Base-by-base conservation (phyloP, 2,797 vertebrate genomes). In the Trematomus bernacchii region DNA sequence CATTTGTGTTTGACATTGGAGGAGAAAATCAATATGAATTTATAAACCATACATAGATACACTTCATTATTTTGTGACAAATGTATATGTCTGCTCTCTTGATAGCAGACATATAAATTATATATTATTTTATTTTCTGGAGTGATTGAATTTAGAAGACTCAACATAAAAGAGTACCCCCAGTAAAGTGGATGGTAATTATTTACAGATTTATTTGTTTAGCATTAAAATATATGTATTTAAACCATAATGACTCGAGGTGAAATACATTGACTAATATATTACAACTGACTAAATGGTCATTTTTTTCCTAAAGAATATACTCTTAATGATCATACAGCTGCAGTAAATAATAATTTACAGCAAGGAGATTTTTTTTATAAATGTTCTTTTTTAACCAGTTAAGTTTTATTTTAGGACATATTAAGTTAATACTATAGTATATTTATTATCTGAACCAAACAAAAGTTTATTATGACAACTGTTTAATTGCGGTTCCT, bases 1-100 rank as follows among this genome's bases (percentile, higher is more conserved):
- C 89, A 91, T 92, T 94, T 89, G 89, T 89, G 90, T 90, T 91
- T 92, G 93, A 92, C 92, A 92, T 76, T 71, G 81, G 83, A 79
- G 73, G 13, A 52, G 53, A 79, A 92, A 92, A 94, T 94, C 93
- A 92, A 93, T 93, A 92, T 75, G 58, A 89, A 92, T 92, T 87
- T 87, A 91, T 80, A 87, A 91, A 84, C 69, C 78, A 81, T 85
- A 86, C 71, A 80, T 75, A 80, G 65, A 73, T 66, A 48, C 51
- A 83, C 83, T 86, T 91, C 84, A 92, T 91, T 89, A 91, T 86
- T 79, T 66, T 77, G 44, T 88, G 84, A 83, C 85, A 89, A 87
- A 91, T 91, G 54, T 87, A 85, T 88, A 61, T 48, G 76, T 73
- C 61, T 75, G 37, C 18, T 52, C 53, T 76, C 58, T 67, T 86